Evolutionary conservation across 1,140 invertebrate genomes (phyloP), one percentile per base, ranked within the genome.

Genomic region (Sycophila sp.): DNA sequence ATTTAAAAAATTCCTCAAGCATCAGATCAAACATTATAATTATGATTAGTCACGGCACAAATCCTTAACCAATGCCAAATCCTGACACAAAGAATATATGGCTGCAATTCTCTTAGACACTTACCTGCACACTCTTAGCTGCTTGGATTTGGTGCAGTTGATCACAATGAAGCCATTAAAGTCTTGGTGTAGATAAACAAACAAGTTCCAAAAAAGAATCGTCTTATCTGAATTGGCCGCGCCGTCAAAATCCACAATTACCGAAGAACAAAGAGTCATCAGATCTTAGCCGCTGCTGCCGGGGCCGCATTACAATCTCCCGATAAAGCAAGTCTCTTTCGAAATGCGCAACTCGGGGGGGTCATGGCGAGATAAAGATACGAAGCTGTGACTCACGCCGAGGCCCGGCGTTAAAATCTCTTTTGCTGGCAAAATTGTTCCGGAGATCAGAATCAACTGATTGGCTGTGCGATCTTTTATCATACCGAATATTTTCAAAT

Each of bases 251-350:
- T 42, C 10, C 10, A 19, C 38, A 56, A 66, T 66, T 38, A 66
- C 51, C 26, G 22, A 26, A 66, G 34, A 66, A 66, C 56, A 66
- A 56, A 40, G 64, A 66, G 38, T 36, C 64, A 66, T 66, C 51
- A 24, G 64, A 56, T 45, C n/a, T 42, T 4, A 40, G 38, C n/a
- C 19, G 4, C 17, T 10, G 13, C 24, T 22, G 15, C 13, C 45
- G 8, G 30, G 19, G 19, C 34, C 51, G 22, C n/a, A n/a, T 45
- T 40, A 65, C 49, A 55, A 42, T 45, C 64, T 40, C n/a, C 26
- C 8, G 64, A 66, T 66, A 66, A 45, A 45, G 22, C n/a, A 28
- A 8, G 1, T 19, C 34, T 40, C 36, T 56, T 66, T 55, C 38
- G 51, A 55, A 66, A 66, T 11, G 36, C 42, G 36, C 42, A 34